These are phyloP conservation scores for Slavum lentiscoides DNA, from an alignment of 2,888 invertebrate species.

Conservation along the genomic window DNA sequence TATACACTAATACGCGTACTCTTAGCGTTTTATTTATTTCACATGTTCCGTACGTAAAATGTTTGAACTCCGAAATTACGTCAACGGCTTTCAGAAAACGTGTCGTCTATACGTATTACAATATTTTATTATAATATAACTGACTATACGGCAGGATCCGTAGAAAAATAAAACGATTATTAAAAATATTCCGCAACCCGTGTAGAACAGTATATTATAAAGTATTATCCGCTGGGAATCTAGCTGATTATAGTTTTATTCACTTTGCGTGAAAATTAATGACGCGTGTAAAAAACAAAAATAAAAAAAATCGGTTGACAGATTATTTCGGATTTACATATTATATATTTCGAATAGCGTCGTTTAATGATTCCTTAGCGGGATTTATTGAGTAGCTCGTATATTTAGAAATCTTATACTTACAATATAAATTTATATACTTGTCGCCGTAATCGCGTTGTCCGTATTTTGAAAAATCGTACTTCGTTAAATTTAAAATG, in stretches of 20 bases:
- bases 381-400: slow-evolving; percentile 19
- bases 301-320: slow-evolving; percentile 26
- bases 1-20: not conserved
- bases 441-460: slow-evolving; percentile 22
- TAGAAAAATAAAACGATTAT: no score
- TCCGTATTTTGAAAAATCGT: slow-evolving; percentile 22
- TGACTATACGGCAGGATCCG: no score
- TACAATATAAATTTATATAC: not conserved
- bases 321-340: slow-evolving; percentile 34
- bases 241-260: not conserved
- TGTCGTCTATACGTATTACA: no score
- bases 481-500: slow-evolving; percentile 22
- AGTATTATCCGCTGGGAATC: no score
- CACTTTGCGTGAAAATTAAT: not conserved
- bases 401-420: slow-evolving; percentile 11
- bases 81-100: no score
- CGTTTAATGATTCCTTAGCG: not conserved
- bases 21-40: not conserved
- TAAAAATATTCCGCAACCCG: no score
- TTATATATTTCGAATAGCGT: slow-evolving; percentile 26
- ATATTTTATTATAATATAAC: no score
- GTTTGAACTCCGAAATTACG: no score
- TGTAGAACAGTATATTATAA: no score
- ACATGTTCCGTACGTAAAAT: not conserved
- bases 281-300: not conserved